These are phyloP conservation scores for Ormyrus labotus DNA, from an alignment of 2,888 invertebrate species.

Conservation along the genomic window DNA sequence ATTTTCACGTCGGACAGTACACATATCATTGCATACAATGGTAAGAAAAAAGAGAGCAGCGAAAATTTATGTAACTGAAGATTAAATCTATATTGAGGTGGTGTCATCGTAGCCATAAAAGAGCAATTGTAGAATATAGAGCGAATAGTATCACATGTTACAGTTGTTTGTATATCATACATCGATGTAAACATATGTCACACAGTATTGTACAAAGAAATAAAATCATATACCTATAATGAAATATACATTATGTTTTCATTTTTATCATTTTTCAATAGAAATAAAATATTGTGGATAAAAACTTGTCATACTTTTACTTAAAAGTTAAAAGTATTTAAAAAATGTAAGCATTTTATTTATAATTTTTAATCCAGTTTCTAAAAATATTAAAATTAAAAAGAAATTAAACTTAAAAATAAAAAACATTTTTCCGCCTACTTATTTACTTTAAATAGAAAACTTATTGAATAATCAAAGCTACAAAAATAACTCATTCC, in stretches of 20 bases:
- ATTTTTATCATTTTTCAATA: not conserved
- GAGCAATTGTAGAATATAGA: slow-evolving; percentile 60
- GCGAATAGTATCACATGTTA: slow-evolving; percentile 61
- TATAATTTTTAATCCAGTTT: not conserved
- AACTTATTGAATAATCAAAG: no score
- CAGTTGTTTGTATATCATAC: slow-evolving; percentile 62
- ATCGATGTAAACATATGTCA: slow-evolving; percentile 62
- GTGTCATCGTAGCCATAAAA: slow-evolving; percentile 46
- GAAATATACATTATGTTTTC: slow-evolving; percentile 1
- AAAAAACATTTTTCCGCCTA: not conserved
- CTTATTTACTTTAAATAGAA: no score
- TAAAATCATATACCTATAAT: slow-evolving; percentile 57
- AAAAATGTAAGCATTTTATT: no score
- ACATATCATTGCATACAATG: slow-evolving; percentile 60
- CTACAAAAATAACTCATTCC: no score
- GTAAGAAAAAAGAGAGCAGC: slow-evolving; percentile 26
- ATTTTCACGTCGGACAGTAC: slow-evolving; percentile 65
- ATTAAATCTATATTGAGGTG: slow-evolving; percentile 42
- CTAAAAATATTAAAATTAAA: no score
- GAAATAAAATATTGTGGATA: not conserved
- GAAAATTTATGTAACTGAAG: slow-evolving; percentile 32
- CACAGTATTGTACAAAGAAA: slow-evolving; percentile 60
- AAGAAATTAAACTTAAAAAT: no score
- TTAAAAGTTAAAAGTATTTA: not conserved
- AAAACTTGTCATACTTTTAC: not conserved